Evolutionary conservation across 2,888 invertebrate genomes (phyloP).

Genomic region (Brenthis hecate): DNA sequence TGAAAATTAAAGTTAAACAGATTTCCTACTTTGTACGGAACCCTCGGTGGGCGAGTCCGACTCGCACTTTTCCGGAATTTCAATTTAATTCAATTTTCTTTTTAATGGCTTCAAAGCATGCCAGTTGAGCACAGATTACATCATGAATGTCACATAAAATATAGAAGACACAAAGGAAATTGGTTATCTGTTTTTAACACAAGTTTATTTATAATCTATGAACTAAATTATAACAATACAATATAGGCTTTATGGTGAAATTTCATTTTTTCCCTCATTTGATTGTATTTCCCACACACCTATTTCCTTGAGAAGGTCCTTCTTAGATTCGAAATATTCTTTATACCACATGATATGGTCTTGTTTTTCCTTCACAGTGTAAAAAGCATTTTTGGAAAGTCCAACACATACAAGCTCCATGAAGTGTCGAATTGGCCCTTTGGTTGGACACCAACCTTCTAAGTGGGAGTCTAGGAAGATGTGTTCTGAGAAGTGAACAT

Average conservation of each 20-base stretch:
- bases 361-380: slow-evolving; percentile 92
- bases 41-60: too few species aligned
- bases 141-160: too few species aligned
- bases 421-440: slow-evolving; percentile 96
- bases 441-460: slow-evolving; percentile 93
- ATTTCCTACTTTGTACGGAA: too few species aligned
- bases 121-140: too few species aligned
- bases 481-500: slow-evolving; percentile 95
- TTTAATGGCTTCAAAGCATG: too few species aligned
- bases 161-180: too few species aligned
- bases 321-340: slow-evolving; percentile 93
- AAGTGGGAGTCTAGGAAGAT: slow-evolving; percentile 94
- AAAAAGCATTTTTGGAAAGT: slow-evolving; percentile 95
- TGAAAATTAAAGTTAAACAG: too few species aligned
- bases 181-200: not conserved
- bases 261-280: slow-evolving; percentile 39
- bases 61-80: too few species aligned
- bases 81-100: too few species aligned
- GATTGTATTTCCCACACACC: slow-evolving; percentile 80
- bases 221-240: too few species aligned
- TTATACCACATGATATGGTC: slow-evolving; percentile 96
- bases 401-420: slow-evolving; percentile 98
- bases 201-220: slow-evolving; percentile 29
- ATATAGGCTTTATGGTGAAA: slow-evolving; percentile 40
- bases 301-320: slow-evolving; percentile 85